These are phyloP conservation scores for Girardinus metallicus DNA, from an alignment of 2,797 vertebrate species.

Conservation along the genomic window DNA sequence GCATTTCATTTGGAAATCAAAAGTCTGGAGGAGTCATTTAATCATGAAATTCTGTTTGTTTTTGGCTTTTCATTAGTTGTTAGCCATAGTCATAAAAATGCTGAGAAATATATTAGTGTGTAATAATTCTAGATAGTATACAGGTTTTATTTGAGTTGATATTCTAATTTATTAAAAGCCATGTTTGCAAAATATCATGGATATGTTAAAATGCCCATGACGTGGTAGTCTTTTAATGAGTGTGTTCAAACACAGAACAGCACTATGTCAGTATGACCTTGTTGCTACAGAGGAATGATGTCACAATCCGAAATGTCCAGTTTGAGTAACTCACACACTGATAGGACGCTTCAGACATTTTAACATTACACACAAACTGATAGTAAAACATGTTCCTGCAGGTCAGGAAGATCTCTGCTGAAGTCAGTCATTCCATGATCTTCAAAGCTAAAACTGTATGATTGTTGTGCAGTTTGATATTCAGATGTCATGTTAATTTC, in stretches of 20 bases:
- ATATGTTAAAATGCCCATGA: slow-evolving; percentile 16
- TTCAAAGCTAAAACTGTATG: neutral
- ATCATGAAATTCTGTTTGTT: neutral
- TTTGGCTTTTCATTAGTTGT: neutral
- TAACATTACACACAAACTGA: neutral
- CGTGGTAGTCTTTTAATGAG: slow-evolving; percentile 9
- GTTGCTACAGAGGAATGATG: slow-evolving; percentile 20
- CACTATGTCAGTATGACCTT: slow-evolving; percentile 3
- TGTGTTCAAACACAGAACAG: slow-evolving; percentile 35
- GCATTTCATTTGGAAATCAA: neutral
- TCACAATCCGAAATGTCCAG: slow-evolving; percentile 16
- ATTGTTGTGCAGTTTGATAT: neutral
- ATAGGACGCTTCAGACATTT: neutral
- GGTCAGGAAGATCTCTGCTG: neutral
- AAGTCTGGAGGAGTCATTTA: neutral
- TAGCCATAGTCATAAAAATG: neutral
- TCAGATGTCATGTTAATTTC: neutral
- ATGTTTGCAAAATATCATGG: neutral
- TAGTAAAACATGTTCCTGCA: slow-evolving; percentile 21
- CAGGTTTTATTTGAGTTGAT: neutral
- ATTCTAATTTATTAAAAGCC: neutral
- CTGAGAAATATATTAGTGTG: neutral
- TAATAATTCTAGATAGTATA: neutral
- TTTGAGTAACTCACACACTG: neutral
- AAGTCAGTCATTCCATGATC: neutral